Conservation (phyloP, 1,140 invertebrate species). For the Aphidius gifuensis region DNA sequence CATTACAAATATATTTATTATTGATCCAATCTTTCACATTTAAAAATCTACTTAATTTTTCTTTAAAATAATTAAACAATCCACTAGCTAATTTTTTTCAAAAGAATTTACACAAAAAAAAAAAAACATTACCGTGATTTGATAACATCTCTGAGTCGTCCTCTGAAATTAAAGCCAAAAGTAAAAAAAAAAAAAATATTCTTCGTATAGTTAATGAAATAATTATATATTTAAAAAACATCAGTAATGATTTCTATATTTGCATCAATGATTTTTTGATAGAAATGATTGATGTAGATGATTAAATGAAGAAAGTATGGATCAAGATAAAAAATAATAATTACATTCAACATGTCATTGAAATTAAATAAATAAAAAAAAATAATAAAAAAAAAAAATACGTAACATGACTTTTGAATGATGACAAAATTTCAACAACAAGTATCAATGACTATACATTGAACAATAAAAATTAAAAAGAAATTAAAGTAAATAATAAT, state of each 20-base stretch:
- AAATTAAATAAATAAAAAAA: not conserved
- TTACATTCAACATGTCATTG: not conserved
- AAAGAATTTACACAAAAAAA: not conserved
- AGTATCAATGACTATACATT: too few relatives aligned
- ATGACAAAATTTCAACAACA: too few relatives aligned
- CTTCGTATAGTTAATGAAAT: not conserved
- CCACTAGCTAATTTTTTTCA: not conserved
- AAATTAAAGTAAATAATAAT: slow-evolving; percentile 15
- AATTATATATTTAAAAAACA: not conserved
- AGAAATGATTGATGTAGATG: not conserved
- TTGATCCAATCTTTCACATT: slow-evolving; percentile 3
- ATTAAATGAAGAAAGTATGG: slow-evolving; percentile 7
- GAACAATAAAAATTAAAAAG: not conserved
- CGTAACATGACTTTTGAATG: too few relatives aligned
- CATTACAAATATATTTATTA: too few relatives aligned
- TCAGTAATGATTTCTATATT: slow-evolving; percentile 5
- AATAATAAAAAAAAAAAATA: not conserved
- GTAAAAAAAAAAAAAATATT: slow-evolving; percentile 13
- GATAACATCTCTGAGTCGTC: slow-evolving; percentile 57
- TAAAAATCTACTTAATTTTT: not conserved
- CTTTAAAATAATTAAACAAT: not conserved
- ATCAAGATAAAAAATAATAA: slow-evolving; percentile 3
- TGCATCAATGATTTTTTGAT: not conserved
- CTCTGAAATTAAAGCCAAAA: slow-evolving; percentile 48
- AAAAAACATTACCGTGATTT: slow-evolving; percentile 52